Evolutionary conservation across 2,888 invertebrate species (phyloP), one percentile per base, ranked within the genome.

Genomic region (Metalampra italica): DNA sequence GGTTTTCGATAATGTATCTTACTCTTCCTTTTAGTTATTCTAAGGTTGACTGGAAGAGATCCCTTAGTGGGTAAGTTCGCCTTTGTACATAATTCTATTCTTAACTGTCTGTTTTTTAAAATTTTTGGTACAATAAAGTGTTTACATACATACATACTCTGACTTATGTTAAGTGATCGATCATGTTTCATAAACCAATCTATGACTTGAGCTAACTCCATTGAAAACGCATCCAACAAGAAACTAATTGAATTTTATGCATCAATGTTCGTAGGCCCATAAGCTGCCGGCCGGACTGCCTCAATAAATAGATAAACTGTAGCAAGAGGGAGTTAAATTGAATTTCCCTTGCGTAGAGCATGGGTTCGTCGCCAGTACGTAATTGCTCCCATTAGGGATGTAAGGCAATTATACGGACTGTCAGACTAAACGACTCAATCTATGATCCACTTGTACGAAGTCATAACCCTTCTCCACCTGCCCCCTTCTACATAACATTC

Each of bases 241-340:
- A 29, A 7, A 37, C n/a, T 30, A 43, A 43, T 43, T 43, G 9
- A 29, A 40, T 32, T 40, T 7, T 30, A 12, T 40, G 40, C 45
- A 34, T 30, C 43, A 52, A 29, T 8, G 41, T 42, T 29, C 4
- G 29, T 3, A 22, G 22, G 5, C 22, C 22, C 22, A 22, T n/a
- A 5, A n/a, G 11, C 11, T 29, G 41, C 41, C 9, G 29, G 45
- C 29, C 15, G 7, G 41, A 9, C 41, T 37, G 37, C 55, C 54
- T 49, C 54, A 54, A 61, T 62, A 66, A 68, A 65, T 65, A 68
- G 64, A 69, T 72, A 73, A 75, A 71, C 60, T 67, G 62, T 69
- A 65, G 65, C 62, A 68, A 64, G 59, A 57, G 64, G 59, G 36
- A 22, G 36, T n/a, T 36, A 36, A 36, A 36, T 36, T 36, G 36